Evolutionary conservation across 2,797 vertebrate species (phyloP).

Genomic region (Gymnoscopelus braueri): DNA sequence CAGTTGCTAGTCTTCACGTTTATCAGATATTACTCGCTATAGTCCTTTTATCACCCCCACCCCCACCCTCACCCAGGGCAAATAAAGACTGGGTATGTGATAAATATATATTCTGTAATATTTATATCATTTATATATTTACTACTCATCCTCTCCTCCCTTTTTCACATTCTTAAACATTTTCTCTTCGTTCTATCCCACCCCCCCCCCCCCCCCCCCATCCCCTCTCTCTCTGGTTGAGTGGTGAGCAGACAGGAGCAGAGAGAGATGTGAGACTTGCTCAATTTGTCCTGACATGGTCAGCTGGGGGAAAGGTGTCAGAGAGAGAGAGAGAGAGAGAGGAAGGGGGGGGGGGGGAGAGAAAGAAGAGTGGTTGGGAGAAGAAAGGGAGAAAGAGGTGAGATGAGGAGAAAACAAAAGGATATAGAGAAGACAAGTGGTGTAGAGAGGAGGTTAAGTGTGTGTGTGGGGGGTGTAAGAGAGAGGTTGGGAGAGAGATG

Average conservation of each 20-base stretch:
- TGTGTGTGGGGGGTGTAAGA: conserved; percentile 1
- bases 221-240: conserved; percentile 60
- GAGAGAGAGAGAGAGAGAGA: conserved; percentile 61
- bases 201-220: conserved; percentile 17
- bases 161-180: conserved; percentile 55
- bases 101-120: too few species aligned
- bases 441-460: background rate
- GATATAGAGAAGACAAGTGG: conserved; percentile 61
- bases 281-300: conserved; percentile 92
- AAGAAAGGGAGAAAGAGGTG: background rate
- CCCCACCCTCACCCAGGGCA: too few species aligned
- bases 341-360: conserved; percentile 3
- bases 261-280: conserved; percentile 86
- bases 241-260: conserved; percentile 68
- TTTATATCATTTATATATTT: conserved; percentile 2
- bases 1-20: too few species aligned
- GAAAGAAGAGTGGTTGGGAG: background rate
- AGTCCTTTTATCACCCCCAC: too few species aligned
- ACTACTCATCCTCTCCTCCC: conserved; percentile 29
- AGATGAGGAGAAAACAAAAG: conserved; percentile 26
- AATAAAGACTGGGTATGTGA: too few species aligned
- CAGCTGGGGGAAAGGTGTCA: conserved; percentile 85
- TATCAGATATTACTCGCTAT: too few species aligned
- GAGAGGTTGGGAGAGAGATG: conserved; percentile 26
- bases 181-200: conserved; percentile 3